Conservation (phyloP, 2,113 vertebrate genomes). For the Plecotus auritus region DNA sequence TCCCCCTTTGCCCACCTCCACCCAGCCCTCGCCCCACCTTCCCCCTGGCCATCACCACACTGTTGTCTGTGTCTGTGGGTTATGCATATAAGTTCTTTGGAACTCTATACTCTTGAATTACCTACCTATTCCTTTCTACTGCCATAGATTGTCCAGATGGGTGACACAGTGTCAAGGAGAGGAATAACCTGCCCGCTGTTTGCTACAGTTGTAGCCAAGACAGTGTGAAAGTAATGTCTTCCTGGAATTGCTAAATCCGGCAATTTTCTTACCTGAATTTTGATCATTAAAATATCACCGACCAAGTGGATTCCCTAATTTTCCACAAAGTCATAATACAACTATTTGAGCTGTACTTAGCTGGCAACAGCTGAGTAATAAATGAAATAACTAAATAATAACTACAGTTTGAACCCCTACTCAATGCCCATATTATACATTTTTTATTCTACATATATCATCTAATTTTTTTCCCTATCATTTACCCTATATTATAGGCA, state of each 20-base stretch:
- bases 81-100: neutral
- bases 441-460: neutral
- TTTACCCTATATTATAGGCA: neutral
- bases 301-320: neutral
- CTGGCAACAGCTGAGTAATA: neutral
- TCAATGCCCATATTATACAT: neutral
- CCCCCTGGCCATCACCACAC: neutral
- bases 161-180: neutral
- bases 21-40: neutral
- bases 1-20: neutral
- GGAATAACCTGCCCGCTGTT: neutral
- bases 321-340: neutral
- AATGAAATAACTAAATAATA: neutral
- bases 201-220: neutral
- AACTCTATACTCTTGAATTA: neutral
- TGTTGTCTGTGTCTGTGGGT: neutral
- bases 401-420: neutral
- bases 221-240: neutral
- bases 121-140: neutral
- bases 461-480: neutral
- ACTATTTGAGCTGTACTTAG: neutral
- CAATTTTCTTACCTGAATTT: constrained; percentile 11
- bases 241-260: neutral
- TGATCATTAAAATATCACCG: neutral
- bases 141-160: neutral